Evolutionary conservation across 2,113 vertebrate species (phyloP), one percentile per base, ranked within the genome.

Genomic region (Gavialis gangeticus): DNA sequence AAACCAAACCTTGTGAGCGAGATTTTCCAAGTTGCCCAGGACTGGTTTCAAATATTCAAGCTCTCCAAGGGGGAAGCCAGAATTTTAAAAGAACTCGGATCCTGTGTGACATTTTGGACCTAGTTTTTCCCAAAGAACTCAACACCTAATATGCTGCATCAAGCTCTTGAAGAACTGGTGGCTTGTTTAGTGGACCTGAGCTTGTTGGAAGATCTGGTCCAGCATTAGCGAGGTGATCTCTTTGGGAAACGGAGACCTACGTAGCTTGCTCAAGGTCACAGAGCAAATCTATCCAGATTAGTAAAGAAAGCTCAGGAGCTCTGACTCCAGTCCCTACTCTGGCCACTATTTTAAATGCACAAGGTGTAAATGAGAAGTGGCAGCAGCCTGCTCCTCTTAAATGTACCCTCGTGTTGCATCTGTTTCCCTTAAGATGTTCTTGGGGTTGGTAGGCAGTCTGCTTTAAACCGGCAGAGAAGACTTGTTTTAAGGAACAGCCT

Each of bases 361-460:
- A 59, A 58, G 7, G 76, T 75, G 67, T 12, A 5, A 4, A 2
- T 75, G 75, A 25, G 82, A 0, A 0, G 1, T 57, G 58, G 8
- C 25, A 34, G 37, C 86, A 30, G 34, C 17, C 13, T 63, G 85
- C 13, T 60, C 13, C 79, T 73, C 73, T 69, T 17, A 63, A 54
- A 4, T 24, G 19, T 22, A 71, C 30, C 58, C 46, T 28, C 55
- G 69, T 10, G 1, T 1, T 2, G 1, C 57, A 9, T 2, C 82
- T n/a, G 1, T 25, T 34, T 59, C 13, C 67, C 30, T 56, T 1
- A 1, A 80, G 77, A 67, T 22, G 14, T 6, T 17, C 82, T 73
- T 4, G 6, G 69, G 3, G 4, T 19, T 37, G 12, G 21, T 46
- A 37, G 63, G 54, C 62, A 0, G 4, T 80, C 83, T 0, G 1